Base-by-base conservation (phyloP, 2,797 vertebrate genomes). In the Gadopsis marmoratus region DNA sequence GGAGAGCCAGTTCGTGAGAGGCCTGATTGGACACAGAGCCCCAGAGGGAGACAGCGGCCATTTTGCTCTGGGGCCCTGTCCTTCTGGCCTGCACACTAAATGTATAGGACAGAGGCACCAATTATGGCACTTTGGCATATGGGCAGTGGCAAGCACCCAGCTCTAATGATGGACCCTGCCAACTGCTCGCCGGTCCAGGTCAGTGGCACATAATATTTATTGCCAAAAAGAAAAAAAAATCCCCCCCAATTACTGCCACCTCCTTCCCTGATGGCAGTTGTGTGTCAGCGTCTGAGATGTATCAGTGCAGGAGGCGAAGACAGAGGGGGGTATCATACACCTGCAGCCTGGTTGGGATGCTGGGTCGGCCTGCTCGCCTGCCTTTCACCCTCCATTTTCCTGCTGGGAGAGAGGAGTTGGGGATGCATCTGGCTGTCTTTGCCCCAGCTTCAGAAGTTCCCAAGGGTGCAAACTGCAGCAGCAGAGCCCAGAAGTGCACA, bases 51-150 rank as follows among this genome's bases (percentile, higher is more conserved):
- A 82, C 86, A 78, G 66, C 1, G 55, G 83, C 78, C 78, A 81
- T 91, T 89, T 90, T 90, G 84, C 82, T 91, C 80, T 45, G 76
- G 82, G 76, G 77, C 78, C 59, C 63, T 78, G 71, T 91, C 84
- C 83, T 85, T 86, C 86, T 92, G 89, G 70, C 60, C 79, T 58
- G 43, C 69, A 79, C 79, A 58, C 77, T 86, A 87, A 90, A 89
- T 65, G 69, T 76, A 79, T 81, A 87, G 83, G 75, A 88, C 74
- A 79, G 71, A 89, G 70, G 76, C 73, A 78, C 90, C 94, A 96
- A 95, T 96, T 95, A 95, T 76, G 78, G 73, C 82, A 77, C 81
- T 87, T 90, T 92, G 92, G 92, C 95, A 95, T 94, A 95, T 94
- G 95, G 93, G 79, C 90, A 85, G 83, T 71, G 70, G 88, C 61